A percentile compares a stretch with the other conserved stretches of the same genome.
Evolutionary conservation across 2,888 invertebrate species (phyloP).

Genomic region (Boloria euphrosyne): DNA sequence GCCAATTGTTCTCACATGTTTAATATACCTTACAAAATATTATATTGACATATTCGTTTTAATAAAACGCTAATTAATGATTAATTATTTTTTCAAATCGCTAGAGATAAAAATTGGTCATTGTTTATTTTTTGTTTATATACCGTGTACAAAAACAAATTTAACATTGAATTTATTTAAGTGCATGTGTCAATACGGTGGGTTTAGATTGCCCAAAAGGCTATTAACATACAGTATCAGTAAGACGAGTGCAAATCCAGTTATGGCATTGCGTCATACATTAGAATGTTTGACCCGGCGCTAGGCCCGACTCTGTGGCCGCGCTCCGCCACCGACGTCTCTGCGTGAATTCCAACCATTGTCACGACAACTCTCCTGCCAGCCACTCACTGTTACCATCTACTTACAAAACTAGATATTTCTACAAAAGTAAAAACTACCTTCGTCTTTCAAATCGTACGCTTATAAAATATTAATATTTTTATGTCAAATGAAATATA

Average conservation of each 20-base stretch:
- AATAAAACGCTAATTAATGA: too few relatives aligned
- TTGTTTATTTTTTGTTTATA: background rate
- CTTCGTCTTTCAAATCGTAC: conserved; percentile 47
- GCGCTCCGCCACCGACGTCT: conserved; percentile 55
- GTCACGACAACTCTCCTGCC: conserved; percentile 59
- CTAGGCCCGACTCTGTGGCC: conserved; percentile 46
- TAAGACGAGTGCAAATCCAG: conserved; percentile 75
- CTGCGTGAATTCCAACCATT: conserved; percentile 64
- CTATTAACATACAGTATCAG: conserved; percentile 56
- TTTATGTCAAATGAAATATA: background rate
- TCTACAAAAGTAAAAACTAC: conserved; percentile 41
- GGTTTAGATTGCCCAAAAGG: conserved; percentile 39
- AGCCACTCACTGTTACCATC: conserved; percentile 41
- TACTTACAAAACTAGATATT: conserved; percentile 41
- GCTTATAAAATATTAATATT: conserved; percentile 10
- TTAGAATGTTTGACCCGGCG: conserved; percentile 77
- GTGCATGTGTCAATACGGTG: conserved; percentile 10
- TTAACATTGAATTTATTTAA: conserved; percentile 16
- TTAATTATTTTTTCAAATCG: background rate
- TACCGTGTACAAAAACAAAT: background rate
- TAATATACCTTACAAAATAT: too few relatives aligned
- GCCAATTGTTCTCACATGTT: too few relatives aligned
- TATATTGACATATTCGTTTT: too few relatives aligned
- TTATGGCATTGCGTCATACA: conserved; percentile 73
- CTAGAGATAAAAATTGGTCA: background rate